Conservation (phyloP, 2,888 invertebrate species). For the Coelogynopora nodosa region DNA sequence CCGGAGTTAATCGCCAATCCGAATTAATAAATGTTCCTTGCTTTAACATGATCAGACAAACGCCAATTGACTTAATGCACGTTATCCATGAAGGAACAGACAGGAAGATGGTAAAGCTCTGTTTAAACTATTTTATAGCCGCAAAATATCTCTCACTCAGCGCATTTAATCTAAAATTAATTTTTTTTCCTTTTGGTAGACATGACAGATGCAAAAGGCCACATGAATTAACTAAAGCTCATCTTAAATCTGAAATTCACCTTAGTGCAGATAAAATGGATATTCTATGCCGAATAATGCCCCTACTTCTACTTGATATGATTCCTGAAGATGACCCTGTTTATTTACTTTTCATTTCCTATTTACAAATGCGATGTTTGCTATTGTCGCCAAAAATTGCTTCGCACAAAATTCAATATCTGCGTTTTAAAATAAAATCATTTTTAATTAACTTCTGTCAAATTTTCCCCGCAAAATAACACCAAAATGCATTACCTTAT, state of each 20-base stretch:
- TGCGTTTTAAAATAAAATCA: background rate
- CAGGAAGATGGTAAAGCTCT: background rate
- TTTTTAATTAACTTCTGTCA: background rate
- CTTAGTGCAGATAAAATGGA: slow-evolving; percentile 22
- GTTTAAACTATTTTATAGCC: background rate
- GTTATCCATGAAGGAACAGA: background rate
- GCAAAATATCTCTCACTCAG: background rate
- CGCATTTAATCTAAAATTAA: background rate
- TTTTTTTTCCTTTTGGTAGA: background rate
- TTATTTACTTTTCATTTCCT: background rate
- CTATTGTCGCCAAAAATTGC: background rate
- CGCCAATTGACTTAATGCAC: background rate
- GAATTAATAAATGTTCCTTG: background rate
- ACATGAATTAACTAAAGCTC: background rate
- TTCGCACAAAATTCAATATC: background rate
- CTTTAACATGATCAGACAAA: too few relatives aligned
- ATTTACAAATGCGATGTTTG: background rate
- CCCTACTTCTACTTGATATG: background rate
- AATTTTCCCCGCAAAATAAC: background rate
- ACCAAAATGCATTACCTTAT: background rate
- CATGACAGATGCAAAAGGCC: background rate
- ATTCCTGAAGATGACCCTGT: background rate
- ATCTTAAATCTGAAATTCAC: background rate
- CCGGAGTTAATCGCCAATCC: background rate
- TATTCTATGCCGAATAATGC: background rate